Evolutionary conservation across 2,888 invertebrate genomes (phyloP).

Genomic region (Agrochola macilenta): DNA sequence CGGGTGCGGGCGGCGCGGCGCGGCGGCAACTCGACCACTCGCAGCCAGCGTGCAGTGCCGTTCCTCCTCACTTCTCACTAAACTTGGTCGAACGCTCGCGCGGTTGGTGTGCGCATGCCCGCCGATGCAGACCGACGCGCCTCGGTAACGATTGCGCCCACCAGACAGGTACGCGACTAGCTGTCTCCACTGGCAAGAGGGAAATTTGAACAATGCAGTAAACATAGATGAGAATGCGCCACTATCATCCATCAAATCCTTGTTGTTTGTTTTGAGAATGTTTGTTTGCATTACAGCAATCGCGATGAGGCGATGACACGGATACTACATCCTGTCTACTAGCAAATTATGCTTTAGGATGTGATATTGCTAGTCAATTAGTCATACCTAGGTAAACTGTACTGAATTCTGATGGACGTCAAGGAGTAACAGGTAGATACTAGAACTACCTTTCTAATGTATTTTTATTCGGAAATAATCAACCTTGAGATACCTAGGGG

Average conservation of each 20-base stretch:
- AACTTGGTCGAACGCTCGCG: constrained; percentile 77
- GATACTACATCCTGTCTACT: constrained; percentile 10
- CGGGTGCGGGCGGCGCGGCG: constrained; percentile 85
- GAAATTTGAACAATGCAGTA: constrained; percentile 87
- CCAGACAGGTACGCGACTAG: constrained; percentile 87
- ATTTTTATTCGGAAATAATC: background rate
- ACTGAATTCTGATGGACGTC: background rate
- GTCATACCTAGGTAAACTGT: background rate
- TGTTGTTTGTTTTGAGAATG: constrained; percentile 68
- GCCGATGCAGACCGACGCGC: constrained; percentile 87
- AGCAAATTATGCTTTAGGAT: background rate
- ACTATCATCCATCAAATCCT: constrained; percentile 64
- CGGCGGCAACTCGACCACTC: constrained; percentile 78
- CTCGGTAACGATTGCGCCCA: constrained; percentile 88
- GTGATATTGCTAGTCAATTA: background rate
- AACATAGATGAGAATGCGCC: constrained; percentile 77
- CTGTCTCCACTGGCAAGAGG: constrained; percentile 86
- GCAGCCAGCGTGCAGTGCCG: constrained; percentile 79
- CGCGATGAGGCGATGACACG: constrained; percentile 21
- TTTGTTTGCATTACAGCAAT: constrained; percentile 58
- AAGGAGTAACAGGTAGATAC: background rate
- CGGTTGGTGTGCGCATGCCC: constrained; percentile 85
- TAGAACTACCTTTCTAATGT: background rate
- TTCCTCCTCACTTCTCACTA: constrained; percentile 84
- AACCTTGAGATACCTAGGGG: background rate